These are phyloP conservation scores for Drosophila ohnishii DNA, from an alignment of 1,140 invertebrate species.

Conservation along the genomic window DNA sequence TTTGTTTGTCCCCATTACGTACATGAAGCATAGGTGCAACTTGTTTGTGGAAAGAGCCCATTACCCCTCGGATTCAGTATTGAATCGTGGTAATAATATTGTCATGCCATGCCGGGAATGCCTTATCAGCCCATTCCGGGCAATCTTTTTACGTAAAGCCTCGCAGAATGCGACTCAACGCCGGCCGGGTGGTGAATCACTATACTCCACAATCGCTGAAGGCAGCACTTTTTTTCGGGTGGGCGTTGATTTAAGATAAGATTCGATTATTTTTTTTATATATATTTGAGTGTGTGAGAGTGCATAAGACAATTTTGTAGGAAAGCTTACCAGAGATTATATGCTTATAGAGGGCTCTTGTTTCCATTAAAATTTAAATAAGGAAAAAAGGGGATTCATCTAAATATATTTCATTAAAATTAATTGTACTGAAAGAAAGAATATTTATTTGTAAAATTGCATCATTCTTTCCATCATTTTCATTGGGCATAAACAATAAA, in stretches of 20 bases:
- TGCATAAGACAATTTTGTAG: background rate
- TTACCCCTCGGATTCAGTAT: background rate
- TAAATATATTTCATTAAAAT: background rate
- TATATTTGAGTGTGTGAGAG: background rate
- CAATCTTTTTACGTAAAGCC: slow-evolving; percentile 53
- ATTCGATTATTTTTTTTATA: slow-evolving; percentile 1
- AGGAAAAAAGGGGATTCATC: no score
- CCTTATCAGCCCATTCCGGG: slow-evolving; percentile 27
- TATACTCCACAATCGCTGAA: slow-evolving; percentile 17
- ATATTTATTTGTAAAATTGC: background rate
- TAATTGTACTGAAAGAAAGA: background rate
- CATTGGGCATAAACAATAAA: background rate
- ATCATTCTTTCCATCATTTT: background rate
- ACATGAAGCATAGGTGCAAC: slow-evolving; percentile 12
- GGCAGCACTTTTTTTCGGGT: slow-evolving; percentile 9
- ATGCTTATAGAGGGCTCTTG: background rate
- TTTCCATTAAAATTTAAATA: background rate
- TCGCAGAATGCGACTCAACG: slow-evolving; percentile 40
- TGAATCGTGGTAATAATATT: slow-evolving; percentile 30
- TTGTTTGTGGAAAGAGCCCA: slow-evolving; percentile 5
- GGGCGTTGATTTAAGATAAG: slow-evolving; percentile 48
- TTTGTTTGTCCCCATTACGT: slow-evolving; percentile 4
- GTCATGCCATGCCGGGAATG: slow-evolving; percentile 45
- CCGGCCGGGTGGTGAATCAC: slow-evolving; percentile 29
- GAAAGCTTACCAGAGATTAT: background rate